A percentile compares a stretch with the other conserved stretches of the same genome.
These are phyloP conservation scores for Hippocampus mohnikei DNA, from an alignment of 2,113 vertebrate species.

Conservation along the genomic window DNA sequence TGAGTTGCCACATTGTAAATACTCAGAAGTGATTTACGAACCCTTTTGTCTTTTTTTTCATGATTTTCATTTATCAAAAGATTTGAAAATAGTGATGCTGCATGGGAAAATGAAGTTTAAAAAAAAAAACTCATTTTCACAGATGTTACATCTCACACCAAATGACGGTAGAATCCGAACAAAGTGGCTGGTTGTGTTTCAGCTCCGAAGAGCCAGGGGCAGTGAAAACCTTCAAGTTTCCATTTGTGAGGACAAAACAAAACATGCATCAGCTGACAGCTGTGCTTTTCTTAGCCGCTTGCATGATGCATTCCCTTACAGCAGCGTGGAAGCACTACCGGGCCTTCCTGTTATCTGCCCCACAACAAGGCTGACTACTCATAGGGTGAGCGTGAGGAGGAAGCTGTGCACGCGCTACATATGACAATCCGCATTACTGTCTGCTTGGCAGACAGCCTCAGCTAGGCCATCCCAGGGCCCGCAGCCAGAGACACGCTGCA, in stretches of 20 bases:
- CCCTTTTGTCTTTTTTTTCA: background rate
- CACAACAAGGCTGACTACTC: conserved; percentile 71
- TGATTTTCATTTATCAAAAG: background rate
- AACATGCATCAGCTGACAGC: conserved; percentile 69
- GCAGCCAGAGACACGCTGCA: conserved; percentile 60
- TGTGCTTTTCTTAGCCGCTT: conserved; percentile 68
- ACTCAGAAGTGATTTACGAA: background rate
- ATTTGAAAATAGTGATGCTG: conserved; percentile 1
- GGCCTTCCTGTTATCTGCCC: conserved; percentile 71
- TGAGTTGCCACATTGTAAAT: background rate
- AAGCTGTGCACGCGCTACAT: conserved; percentile 70
- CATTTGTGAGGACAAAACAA: conserved; percentile 57
- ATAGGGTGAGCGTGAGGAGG: conserved; percentile 62
- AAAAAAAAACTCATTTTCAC: background rate
- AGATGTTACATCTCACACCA: conserved; percentile 11
- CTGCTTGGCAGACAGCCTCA: conserved; percentile 63
- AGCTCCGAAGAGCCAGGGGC: conserved; percentile 12
- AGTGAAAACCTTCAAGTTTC: conserved; percentile 27
- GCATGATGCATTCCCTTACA: conserved; percentile 42
- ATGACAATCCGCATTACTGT: conserved; percentile 73
- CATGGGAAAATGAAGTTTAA: background rate
- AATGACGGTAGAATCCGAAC: conserved; percentile 12
- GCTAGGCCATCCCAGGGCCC: conserved; percentile 68
- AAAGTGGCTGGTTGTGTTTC: background rate
- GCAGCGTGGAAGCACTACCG: conserved; percentile 39